Percentiles rank a stretch among this genome's conserved stretches.
phyloP scores from a whole-genome alignment of 2,113 vertebrate species.

The Cyanistes caeruleus region DNA sequence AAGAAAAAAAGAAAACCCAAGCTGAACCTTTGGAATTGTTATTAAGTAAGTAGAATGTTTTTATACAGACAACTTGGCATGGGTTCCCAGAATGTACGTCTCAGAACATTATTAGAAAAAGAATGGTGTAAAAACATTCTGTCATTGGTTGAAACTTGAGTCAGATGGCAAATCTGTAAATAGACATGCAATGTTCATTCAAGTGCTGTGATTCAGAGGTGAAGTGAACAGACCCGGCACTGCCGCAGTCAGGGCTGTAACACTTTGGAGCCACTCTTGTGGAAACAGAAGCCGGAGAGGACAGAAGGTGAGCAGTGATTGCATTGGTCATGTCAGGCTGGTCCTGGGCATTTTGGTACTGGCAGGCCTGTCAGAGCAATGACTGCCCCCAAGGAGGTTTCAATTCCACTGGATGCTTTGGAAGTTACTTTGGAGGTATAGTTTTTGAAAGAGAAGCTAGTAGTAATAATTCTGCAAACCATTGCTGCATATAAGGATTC shows the following conservation, averaged over 20 bases:
- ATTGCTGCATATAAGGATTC: neutral
- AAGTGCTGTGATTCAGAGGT: neutral
- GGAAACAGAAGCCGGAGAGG: neutral
- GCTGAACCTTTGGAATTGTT: neutral
- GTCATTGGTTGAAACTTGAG: neutral
- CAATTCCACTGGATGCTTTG: neutral
- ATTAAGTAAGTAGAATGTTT: neutral
- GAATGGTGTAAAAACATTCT: neutral
- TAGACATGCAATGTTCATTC: neutral
- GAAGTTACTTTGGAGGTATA: neutral
- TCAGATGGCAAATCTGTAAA: neutral
- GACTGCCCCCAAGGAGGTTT: neutral
- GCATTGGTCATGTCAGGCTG: constrained; percentile 3
- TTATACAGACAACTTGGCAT: neutral
- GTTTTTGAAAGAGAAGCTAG: neutral
- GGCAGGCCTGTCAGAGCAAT: constrained; percentile 3
- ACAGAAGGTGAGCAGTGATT: constrained; percentile 10
- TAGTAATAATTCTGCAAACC: neutral
- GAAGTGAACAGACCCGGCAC: neutral
- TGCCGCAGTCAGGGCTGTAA: neutral
- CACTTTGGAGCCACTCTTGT: neutral
- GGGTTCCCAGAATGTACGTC: neutral
- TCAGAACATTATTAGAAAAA: neutral
- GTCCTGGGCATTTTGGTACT: neutral
- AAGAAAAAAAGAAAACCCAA: neutral